These are phyloP conservation scores for Stylophora pistillata DNA, from an alignment of 64 coral and sea anemone genomes.

Conservation along the genomic window DNA sequence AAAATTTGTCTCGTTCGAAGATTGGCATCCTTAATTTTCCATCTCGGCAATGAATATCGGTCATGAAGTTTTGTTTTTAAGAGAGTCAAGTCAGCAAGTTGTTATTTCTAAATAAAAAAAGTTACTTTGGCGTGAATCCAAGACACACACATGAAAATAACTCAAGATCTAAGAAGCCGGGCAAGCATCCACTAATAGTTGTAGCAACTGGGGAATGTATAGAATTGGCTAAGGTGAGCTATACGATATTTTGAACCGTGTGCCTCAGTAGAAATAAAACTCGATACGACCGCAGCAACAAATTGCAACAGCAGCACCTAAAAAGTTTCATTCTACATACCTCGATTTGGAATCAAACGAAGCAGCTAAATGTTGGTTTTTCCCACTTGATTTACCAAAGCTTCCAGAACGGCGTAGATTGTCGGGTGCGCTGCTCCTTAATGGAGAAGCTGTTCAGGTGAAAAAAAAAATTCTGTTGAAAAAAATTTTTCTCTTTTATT, in stretches of 20 bases:
- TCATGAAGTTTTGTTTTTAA: no score
- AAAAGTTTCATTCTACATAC: neutral
- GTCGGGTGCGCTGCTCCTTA: conserved; percentile 64
- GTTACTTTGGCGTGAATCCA: neutral
- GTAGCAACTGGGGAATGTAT: conserved; percentile 28
- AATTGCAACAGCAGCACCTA: neutral
- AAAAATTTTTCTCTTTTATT: neutral
- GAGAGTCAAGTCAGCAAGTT: no score
- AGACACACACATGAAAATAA: neutral
- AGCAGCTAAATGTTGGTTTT: conserved; percentile 67
- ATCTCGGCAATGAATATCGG: no score
- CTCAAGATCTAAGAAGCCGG: neutral
- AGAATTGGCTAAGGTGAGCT: neutral
- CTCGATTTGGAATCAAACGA: conserved; percentile 72
- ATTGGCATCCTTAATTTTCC: no score
- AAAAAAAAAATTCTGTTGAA: neutral
- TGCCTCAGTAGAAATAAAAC: neutral
- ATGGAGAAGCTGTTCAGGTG: conserved; percentile 66
- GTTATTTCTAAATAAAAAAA: neutral
- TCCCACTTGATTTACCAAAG: conserved; percentile 76
- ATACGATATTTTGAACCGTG: neutral
- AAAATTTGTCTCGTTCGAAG: no score
- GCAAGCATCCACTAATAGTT: neutral
- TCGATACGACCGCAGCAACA: neutral
- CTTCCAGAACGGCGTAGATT: conserved; percentile 86